A percentile compares a stretch with the other conserved stretches of the same genome.
phyloP scores from a whole-genome alignment of 2,888 invertebrate species.

The Erynnis tages region DNA sequence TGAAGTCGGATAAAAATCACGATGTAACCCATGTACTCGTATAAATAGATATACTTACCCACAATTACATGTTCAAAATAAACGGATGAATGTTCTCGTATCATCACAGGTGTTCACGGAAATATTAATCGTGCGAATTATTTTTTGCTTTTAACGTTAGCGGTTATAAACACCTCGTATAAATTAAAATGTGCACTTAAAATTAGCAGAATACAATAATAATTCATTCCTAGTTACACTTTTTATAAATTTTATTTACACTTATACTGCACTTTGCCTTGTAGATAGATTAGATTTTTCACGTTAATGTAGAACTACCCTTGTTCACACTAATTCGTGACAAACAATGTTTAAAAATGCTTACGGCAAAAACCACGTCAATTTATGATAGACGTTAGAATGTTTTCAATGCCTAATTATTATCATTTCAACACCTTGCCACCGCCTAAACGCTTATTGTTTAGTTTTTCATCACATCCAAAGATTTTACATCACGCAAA shows the following conservation, averaged over 20 bases:
- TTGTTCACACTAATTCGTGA: not conserved
- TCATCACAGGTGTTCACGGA: constrained; percentile 46
- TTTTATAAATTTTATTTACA: not conserved
- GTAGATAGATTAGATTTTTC: no score
- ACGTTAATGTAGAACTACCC: no score
- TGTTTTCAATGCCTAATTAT: constrained; percentile 8
- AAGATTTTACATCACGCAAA: not conserved
- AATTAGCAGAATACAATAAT: constrained; percentile 6
- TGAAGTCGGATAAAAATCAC: no score
- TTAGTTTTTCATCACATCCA: constrained; percentile 4
- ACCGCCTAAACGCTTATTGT: constrained; percentile 1
- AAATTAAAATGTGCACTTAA: not conserved
- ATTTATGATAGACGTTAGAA: constrained; percentile 12
- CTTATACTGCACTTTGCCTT: no score
- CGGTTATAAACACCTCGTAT: constrained; percentile 8
- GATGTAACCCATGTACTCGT: no score
- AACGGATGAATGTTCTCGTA: constrained; percentile 13
- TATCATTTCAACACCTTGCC: constrained; percentile 12
- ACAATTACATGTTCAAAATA: not conserved
- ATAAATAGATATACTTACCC: no score
- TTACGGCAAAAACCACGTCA: constrained; percentile 2
- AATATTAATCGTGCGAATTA: constrained; percentile 42
- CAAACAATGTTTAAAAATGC: constrained; percentile 3
- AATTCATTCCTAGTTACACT: not conserved
- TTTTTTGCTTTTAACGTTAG: constrained; percentile 31